A percentile compares a stretch with the other conserved stretches of the same genome.
phyloP scores from a whole-genome alignment of 2,113 vertebrate genomes.

The Chamaea fasciata region DNA sequence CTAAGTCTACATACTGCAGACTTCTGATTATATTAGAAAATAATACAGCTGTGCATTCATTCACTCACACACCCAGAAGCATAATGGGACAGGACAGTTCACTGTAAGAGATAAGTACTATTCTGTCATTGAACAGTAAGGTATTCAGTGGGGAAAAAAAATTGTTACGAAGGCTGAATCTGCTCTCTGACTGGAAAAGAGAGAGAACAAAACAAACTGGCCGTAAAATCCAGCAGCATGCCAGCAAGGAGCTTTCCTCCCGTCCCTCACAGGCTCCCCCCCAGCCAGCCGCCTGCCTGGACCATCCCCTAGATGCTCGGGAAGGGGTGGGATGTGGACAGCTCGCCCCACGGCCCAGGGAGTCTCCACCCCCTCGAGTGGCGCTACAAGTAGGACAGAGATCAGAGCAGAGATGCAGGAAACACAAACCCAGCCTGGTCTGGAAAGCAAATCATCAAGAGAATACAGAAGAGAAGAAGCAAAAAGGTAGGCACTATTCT shows the following conservation, averaged over 20 bases:
- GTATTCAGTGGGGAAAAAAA: neutral
- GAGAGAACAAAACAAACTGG: neutral
- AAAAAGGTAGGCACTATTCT: constrained; percentile 34
- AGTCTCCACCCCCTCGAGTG: constrained; percentile 48
- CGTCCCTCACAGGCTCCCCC: neutral
- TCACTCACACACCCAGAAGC: neutral
- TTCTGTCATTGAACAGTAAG: neutral
- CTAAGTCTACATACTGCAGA: neutral
- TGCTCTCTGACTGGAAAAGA: neutral
- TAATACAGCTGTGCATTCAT: neutral
- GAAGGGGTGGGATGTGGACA: neutral
- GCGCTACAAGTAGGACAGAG: neutral
- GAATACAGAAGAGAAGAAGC: neutral
- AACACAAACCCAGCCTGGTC: no score
- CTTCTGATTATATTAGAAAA: neutral
- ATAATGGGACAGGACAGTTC: neutral
- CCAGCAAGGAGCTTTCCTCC: neutral
- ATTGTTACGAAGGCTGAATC: neutral
- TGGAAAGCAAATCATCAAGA: neutral
- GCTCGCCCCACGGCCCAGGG: neutral
- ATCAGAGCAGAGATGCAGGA: neutral
- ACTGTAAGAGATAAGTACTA: rapidly evolving
- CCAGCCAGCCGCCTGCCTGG: neutral
- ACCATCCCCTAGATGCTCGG: neutral
- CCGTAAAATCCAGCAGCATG: neutral